Evolutionary conservation across 2,113 vertebrate species (phyloP), one percentile per base, ranked within the genome.

Genomic region (Acanthisitta chloris): DNA sequence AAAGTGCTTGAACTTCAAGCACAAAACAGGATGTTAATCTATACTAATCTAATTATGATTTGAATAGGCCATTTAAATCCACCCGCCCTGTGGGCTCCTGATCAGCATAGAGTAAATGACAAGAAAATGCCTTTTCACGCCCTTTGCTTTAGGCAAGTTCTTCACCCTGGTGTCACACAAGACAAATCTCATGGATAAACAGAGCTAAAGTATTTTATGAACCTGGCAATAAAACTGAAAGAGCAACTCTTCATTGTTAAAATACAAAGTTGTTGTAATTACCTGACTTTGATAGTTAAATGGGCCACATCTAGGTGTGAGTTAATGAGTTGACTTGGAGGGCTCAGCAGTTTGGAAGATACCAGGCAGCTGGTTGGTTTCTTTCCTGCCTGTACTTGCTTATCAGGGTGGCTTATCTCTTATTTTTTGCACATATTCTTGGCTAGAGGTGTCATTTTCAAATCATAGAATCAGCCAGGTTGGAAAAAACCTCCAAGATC

Each of bases 231-330:
- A 46, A 88, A 88, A 77, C 31, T 38, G 54, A 55, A 76, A 80
- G 66, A 86, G 65, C 58, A 65, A 11, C 86, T 91, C 76, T 88
- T 85, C 43, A 66, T 64, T 79, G 81, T 86, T 72, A n/a, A 29
- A 23, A 51, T 81, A 80, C n/a, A 52, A 66, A 73, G 33, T 83
- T 66, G 59, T 85, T 78, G 57, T 90, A 80, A 88, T 90, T 80
- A 72, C 36, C 48, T 78, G 29, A 72, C 86, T 94, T 96, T 93
- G 91, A 86, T 55, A 69, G 67, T 82, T 86, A 88, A 94, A 86
- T 84, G 77, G 92, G 85, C 78, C 23, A 1, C 74, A 86, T 88
- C 31, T 80, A 45, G 12, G 6, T 58, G 48, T 76, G 14, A 61
- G 14, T 91, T 93, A 95, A 93, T 81, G 83, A 80, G 28, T 31